These are phyloP conservation scores for Ectropis crepuscularia DNA, from an alignment of 2,888 invertebrate genomes.

Conservation along the genomic window DNA sequence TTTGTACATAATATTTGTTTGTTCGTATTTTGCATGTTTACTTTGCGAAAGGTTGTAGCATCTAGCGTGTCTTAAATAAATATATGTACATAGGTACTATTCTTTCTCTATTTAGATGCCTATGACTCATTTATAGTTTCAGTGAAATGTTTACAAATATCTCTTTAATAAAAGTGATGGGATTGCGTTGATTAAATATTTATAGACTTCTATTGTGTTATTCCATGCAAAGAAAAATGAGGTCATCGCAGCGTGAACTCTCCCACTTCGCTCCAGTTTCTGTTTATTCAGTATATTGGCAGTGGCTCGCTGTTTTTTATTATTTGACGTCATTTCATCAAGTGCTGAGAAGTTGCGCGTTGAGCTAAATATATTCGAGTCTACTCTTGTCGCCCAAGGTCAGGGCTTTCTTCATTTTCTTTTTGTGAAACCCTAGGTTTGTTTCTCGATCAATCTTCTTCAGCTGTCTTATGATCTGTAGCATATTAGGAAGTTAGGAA, in stretches of 20 bases:
- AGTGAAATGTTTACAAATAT: too few relatives aligned
- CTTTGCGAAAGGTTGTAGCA: too few relatives aligned
- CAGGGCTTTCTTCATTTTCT: constrained; percentile 23
- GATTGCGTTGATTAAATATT: neutral
- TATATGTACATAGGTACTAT: too few relatives aligned
- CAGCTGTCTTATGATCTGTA: too few relatives aligned
- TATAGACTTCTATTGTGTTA: constrained; percentile 21
- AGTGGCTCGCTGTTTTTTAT: constrained; percentile 33
- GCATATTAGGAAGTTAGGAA: too few relatives aligned
- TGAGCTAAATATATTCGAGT: constrained; percentile 36
- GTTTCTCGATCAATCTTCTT: too few relatives aligned
- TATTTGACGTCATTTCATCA: constrained; percentile 37
- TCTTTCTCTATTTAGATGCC: too few relatives aligned
- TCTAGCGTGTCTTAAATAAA: too few relatives aligned
- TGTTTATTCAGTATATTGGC: constrained; percentile 34
- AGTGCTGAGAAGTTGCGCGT: constrained; percentile 26
- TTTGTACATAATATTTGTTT: too few relatives aligned
- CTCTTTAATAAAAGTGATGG: too few relatives aligned
- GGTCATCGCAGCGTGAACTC: constrained; percentile 30
- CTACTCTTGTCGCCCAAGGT: constrained; percentile 31
- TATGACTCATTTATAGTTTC: too few relatives aligned
- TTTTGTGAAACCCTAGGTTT: neutral
- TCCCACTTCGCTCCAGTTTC: constrained; percentile 22
- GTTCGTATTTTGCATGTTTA: too few relatives aligned
- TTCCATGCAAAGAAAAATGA: constrained; percentile 44